These are phyloP conservation scores for Porites australiensis DNA, from an alignment of 64 coral and sea anemone species.

Conservation along the genomic window DNA sequence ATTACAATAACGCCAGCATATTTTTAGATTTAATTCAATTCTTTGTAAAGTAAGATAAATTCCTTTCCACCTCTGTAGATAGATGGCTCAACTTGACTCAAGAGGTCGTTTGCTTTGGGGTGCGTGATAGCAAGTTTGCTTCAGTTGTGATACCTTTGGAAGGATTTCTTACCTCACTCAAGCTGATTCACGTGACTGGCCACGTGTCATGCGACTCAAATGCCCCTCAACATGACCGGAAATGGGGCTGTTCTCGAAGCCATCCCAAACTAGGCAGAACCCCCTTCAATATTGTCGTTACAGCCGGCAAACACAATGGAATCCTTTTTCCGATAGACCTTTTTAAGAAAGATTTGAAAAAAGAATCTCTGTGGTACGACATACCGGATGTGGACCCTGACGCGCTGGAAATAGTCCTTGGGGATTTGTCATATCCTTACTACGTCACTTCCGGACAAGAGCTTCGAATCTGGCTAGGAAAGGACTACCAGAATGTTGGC, in stretches of 20 bases:
- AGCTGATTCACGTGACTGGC: conserved; percentile 21
- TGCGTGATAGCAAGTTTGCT: not conserved
- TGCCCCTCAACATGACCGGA: not conserved
- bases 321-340: not conserved
- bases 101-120: conserved; percentile 20
- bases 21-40: too few species aligned
- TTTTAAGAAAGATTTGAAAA: not conserved
- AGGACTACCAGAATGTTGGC: not conserved
- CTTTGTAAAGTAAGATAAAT: too few species aligned
- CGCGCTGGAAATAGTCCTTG: conserved; percentile 19
- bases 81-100: conserved; percentile 27
- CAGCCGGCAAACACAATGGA: not conserved
- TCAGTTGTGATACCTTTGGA: not conserved
- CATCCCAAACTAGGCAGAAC: not conserved
- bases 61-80: not conserved
- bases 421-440: conserved; percentile 5
- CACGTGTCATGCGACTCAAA: not conserved
- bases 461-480: conserved; percentile 10
- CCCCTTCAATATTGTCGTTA: conserved; percentile 35
- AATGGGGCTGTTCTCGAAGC: conserved; percentile 33
- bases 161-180: conserved; percentile 39
- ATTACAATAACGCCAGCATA: too few species aligned
- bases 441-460: conserved; percentile 23
- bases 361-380: conserved; percentile 7
- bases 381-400: not conserved